phyloP scores from a whole-genome alignment of 2,888 invertebrate species.

The Mallateleia sp. region DNA sequence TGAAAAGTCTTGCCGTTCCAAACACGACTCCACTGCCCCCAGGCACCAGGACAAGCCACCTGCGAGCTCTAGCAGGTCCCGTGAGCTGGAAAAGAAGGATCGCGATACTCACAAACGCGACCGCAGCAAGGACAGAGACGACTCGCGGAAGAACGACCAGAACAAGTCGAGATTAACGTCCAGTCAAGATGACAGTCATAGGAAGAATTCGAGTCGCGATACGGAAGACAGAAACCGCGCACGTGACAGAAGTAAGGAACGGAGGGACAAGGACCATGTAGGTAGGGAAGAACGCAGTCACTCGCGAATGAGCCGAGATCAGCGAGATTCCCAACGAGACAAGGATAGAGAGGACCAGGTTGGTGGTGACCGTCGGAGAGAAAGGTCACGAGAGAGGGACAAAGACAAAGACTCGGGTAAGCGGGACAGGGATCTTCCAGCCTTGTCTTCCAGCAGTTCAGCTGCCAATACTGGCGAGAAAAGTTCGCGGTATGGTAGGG shows the following conservation, averaged over 20 bases:
- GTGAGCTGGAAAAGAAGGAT: conserved; percentile 86
- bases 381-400: conserved; percentile 91
- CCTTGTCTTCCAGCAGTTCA: conserved; percentile 90
- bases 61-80: conserved; percentile 76
- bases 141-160: conserved; percentile 83
- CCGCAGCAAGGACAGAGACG: conserved; percentile 87
- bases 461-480: conserved; percentile 71
- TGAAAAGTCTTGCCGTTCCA: conserved; percentile 85
- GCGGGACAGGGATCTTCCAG: conserved; percentile 90
- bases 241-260: conserved; percentile 87
- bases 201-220: conserved; percentile 87
- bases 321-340: conserved; percentile 80
- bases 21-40: conserved; percentile 80
- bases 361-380: conserved; percentile 91
- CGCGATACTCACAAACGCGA: conserved; percentile 87
- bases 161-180: conserved; percentile 81
- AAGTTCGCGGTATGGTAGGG: conserved; percentile 72
- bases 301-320: conserved; percentile 80
- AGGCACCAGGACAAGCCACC: conserved; percentile 84
- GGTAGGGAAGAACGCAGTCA: conserved; percentile 85
- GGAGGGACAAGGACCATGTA: conserved; percentile 86
- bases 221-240: conserved; percentile 90
- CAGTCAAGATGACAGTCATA: conserved; percentile 88
- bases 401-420: conserved; percentile 89
- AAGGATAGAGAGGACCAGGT: conserved; percentile 90